Base-by-base conservation (phyloP, 1,140 invertebrate species). In the Formica exsecta region DNA sequence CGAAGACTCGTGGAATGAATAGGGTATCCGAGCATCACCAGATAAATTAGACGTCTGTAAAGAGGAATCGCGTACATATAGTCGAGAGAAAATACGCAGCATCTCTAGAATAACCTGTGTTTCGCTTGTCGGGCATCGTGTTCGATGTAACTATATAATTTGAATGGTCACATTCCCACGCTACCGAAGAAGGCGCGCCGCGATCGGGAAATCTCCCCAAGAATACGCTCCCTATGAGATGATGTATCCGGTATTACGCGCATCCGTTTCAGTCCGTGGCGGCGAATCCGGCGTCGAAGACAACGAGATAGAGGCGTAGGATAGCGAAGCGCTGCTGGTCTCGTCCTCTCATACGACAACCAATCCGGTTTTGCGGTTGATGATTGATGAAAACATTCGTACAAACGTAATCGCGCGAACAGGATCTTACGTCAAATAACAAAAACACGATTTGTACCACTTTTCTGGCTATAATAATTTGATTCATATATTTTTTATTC, bases 81-180 rank as follows among this genome's bases (percentile, higher is more conserved):
- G 25, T 22, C 13, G 19, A n/a, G 54, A 61, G 66, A 71, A 73
- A 83, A 68, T 83, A 32, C 25, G n/a, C 41, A 25, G 22, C n/a
- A 25, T 13, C 25, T 48, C 3, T 16, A 38, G 51, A 44, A 61
- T 38, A 77, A 64, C 41, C 59, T 79, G 44, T 22, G 66, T 25
- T 77, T 64, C 22, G 22, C 22, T 22, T 32, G 25, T 81, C 68
- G 48, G 16, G 25, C 54, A 71, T 71, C 65, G 77, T 36, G 68
- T 73, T 73, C 68, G 68, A 83, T 61, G 54, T 36, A 83, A 73
- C 79, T 81, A 48, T 48, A 48, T 48, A 81, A 81, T 81, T 73
- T 73, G 41, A 83, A 73, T 73, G 38, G 79, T 83, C 68, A 73
- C 68, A 83, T 83, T 83, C 79, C 79, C 79, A 83, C 79, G 79